These are phyloP conservation scores for Zeuzera pyrina DNA, from an alignment of 2,888 invertebrate species.

Conservation along the genomic window DNA sequence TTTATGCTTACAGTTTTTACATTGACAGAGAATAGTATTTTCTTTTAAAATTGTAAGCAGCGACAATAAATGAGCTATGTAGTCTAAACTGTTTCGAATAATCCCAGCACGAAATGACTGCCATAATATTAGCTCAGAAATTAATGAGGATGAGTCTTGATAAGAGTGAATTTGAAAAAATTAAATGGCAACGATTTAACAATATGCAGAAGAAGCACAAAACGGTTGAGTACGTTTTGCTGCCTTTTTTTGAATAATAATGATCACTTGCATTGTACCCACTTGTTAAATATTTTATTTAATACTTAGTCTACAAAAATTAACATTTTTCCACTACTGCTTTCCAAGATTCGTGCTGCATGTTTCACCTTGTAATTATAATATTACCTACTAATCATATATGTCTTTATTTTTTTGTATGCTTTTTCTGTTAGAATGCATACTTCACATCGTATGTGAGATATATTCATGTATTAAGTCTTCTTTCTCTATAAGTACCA, in stretches of 20 bases:
- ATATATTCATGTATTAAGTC: constrained; percentile 8
- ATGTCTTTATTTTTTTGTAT: too few relatives aligned
- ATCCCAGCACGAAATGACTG: too few relatives aligned
- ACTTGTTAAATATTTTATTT: background rate
- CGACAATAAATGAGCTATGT: too few relatives aligned
- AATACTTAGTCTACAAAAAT: background rate
- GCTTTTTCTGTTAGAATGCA: too few relatives aligned
- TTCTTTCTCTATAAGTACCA: constrained; percentile 1
- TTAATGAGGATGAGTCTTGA: constrained; percentile 22
- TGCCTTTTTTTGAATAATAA: background rate
- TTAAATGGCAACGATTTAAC: constrained; percentile 19
- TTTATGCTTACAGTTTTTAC: too few relatives aligned
- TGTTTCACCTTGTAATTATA: background rate
- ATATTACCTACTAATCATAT: too few relatives aligned
- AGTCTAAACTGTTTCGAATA: too few relatives aligned
- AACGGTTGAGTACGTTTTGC: constrained; percentile 12
- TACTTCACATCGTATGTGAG: background rate
- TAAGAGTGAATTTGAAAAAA: constrained; percentile 23
- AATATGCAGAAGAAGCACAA: constrained; percentile 17
- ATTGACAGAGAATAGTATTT: too few relatives aligned
- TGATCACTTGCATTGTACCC: background rate
- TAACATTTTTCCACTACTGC: background rate
- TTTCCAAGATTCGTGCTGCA: background rate
- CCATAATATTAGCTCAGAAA: constrained; percentile 22
- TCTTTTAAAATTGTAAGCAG: too few relatives aligned